Evolutionary conservation across 2,113 vertebrate species (phyloP).

Genomic region (Mesembrinibis cayennensis): DNA sequence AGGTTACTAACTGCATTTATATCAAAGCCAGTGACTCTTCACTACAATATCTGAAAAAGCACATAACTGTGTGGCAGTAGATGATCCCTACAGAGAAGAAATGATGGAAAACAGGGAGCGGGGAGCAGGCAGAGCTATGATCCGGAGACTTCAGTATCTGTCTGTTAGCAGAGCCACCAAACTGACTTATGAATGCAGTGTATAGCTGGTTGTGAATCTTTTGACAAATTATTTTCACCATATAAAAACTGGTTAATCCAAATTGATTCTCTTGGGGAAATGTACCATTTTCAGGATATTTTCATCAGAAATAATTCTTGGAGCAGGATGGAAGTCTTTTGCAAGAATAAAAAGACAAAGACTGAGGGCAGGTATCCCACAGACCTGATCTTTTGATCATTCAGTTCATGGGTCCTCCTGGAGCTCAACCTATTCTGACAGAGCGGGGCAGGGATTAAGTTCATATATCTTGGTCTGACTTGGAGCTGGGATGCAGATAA

Average conservation of each 20-base stretch:
- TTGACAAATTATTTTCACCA: not conserved
- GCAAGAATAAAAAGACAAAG: not conserved
- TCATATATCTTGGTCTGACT: not conserved
- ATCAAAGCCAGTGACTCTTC: not conserved
- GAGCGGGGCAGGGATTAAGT: not conserved
- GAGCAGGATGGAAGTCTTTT: not conserved
- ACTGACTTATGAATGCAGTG: accelerated
- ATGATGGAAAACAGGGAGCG: not conserved
- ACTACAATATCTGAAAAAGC: not conserved
- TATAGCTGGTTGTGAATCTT: not conserved
- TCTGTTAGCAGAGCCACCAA: not conserved
- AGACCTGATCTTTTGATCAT: not conserved
- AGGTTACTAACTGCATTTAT: not conserved
- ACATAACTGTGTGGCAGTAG: not conserved
- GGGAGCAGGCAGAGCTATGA: not conserved
- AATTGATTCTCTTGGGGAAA: not conserved
- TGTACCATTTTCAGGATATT: not conserved
- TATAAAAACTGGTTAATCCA: not conserved
- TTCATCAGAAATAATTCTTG: not conserved
- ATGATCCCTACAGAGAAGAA: not conserved
- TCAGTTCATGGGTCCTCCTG: not conserved
- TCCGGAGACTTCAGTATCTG: not conserved
- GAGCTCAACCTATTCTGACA: not conserved
- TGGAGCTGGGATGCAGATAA: not conserved
- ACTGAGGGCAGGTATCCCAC: not conserved